phyloP scores from a whole-genome alignment of 1,140 invertebrate genomes.

The Planococcus citri region DNA sequence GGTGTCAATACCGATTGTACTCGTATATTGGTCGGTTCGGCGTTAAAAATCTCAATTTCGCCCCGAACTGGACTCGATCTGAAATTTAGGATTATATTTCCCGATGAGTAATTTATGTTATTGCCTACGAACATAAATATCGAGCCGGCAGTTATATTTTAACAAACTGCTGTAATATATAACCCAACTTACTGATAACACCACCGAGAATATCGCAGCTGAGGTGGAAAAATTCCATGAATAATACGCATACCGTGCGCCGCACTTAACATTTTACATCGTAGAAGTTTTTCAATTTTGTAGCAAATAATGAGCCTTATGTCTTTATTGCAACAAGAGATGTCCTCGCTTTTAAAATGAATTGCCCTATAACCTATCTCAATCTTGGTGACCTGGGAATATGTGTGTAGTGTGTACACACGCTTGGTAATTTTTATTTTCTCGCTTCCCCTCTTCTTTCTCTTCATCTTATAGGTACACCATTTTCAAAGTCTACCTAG shows the following conservation, averaged over 20 bases:
- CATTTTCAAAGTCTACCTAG: too few relatives aligned
- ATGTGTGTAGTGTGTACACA: slow-evolving; percentile 5
- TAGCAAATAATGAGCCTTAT: slow-evolving; percentile 17
- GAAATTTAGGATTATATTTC: slow-evolving; percentile 19
- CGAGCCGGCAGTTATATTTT: slow-evolving; percentile 10
- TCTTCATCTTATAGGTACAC: neutral
- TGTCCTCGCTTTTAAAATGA: slow-evolving; percentile 20
- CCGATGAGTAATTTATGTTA: slow-evolving; percentile 16
- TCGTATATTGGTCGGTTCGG: neutral
- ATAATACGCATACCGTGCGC: slow-evolving; percentile 19
- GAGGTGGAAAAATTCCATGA: slow-evolving; percentile 14
- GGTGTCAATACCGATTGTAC: neutral
- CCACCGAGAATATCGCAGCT: slow-evolving; percentile 12
- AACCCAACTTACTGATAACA: slow-evolving; percentile 12
- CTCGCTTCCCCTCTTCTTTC: neutral
- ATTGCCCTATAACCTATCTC: slow-evolving; percentile 20
- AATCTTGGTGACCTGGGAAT: slow-evolving; percentile 20
- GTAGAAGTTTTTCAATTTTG: slow-evolving; percentile 14
- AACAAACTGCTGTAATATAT: slow-evolving; percentile 16
- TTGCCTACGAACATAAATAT: slow-evolving; percentile 2
- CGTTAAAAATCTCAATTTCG: neutral
- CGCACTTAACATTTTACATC: slow-evolving; percentile 1
- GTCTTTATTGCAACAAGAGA: slow-evolving; percentile 19
- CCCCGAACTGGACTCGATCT: slow-evolving; percentile 4
- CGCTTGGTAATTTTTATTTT: slow-evolving; percentile 3